Evolutionary conservation across 23 tunicate genomes (phyloP).

Genomic region (Ciona savignyi): DNA sequence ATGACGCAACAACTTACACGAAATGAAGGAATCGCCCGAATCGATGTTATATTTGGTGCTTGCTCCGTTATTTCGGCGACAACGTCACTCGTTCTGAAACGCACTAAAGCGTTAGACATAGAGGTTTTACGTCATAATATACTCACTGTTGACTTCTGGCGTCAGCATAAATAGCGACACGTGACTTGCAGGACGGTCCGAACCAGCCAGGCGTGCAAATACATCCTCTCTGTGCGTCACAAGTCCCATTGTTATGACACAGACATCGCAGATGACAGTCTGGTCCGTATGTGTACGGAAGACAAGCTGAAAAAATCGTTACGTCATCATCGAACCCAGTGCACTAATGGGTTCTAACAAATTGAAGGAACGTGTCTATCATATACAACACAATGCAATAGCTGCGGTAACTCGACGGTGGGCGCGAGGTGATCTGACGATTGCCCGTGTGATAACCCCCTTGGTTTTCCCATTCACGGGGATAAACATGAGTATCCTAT

Average conservation of each 20-base stretch:
- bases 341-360: too few relatives aligned
- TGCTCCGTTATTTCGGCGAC: background rate
- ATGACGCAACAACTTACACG: background rate
- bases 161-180: background rate
- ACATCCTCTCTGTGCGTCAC: conserved; percentile 20
- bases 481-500: too few relatives aligned
- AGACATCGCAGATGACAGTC: conserved; percentile 8
- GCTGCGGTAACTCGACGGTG: too few relatives aligned
- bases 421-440: too few relatives aligned
- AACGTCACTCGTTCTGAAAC: background rate
- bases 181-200: conserved; percentile 28
- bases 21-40: background rate
- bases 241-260: conserved; percentile 3
- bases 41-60: background rate
- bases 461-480: too few relatives aligned
- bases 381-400: too few relatives aligned
- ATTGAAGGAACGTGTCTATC: too few relatives aligned
- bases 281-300: conserved; percentile 6
- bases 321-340: too few relatives aligned
- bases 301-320: conserved; percentile 30
- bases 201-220: conserved; percentile 25
- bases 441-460: too few relatives aligned
- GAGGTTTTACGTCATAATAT: background rate
- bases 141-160: background rate
- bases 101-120: background rate